A percentile compares a stretch with the other conserved stretches of the same genome.
Evolutionary conservation across 1,140 invertebrate species (phyloP).

Genomic region (Lordiphosa stackelbergi): DNA sequence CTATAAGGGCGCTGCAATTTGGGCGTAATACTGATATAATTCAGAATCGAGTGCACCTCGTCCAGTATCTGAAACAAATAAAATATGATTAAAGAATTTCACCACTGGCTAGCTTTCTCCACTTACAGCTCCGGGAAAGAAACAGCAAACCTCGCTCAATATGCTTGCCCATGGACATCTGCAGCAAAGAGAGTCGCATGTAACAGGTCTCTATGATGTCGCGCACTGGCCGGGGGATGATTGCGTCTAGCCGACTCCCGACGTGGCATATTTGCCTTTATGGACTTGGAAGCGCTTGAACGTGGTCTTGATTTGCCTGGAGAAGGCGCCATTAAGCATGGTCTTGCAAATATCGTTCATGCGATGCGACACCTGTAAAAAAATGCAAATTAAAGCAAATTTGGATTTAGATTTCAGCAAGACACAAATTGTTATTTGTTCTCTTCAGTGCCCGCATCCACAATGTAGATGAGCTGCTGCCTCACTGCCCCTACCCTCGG

Average conservation of each 20-base stretch:
- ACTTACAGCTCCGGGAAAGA: conserved; percentile 91
- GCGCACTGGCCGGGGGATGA: conserved; percentile 89
- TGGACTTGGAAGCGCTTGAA: conserved; percentile 87
- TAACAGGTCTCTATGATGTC: conserved; percentile 93
- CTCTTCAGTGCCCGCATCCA: conserved; percentile 29
- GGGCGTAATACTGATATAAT: conserved; percentile 89
- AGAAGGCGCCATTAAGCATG: conserved; percentile 89
- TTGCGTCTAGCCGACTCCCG: conserved; percentile 89
- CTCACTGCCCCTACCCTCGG: conserved; percentile 2
- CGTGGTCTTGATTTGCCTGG: conserved; percentile 88
- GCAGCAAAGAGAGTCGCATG: conserved; percentile 89
- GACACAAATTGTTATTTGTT: conserved; percentile 17
- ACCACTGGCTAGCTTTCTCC: no score
- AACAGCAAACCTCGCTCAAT: conserved; percentile 92
- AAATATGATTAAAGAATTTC: neutral
- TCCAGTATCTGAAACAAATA: conserved; percentile 78
- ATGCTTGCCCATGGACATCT: conserved; percentile 94
- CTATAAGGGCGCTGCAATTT: conserved; percentile 89
- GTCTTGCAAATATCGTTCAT: conserved; percentile 87
- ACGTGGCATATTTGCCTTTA: conserved; percentile 93
- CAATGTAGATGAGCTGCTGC: no score
- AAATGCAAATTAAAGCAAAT: conserved; percentile 23
- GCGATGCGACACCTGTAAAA: conserved; percentile 85
- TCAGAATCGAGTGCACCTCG: conserved; percentile 88
- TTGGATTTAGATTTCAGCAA: conserved; percentile 15